Base-by-base conservation (phyloP, 2,797 vertebrate genomes). In the Sus cebifrons region DNA sequence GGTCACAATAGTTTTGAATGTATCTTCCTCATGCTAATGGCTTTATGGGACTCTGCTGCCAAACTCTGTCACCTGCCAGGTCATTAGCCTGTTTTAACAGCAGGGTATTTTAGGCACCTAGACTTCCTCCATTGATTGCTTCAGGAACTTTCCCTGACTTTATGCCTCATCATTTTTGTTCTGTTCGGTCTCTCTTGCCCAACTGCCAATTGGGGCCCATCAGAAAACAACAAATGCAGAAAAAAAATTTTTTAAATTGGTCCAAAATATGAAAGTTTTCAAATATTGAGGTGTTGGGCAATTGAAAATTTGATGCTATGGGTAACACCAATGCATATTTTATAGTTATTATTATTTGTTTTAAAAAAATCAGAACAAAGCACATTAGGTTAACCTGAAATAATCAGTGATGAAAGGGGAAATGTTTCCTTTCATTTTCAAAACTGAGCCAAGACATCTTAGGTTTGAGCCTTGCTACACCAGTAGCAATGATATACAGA, bases 391-490 rank as follows among this genome's bases (percentile, higher is more conserved):
- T 78, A 92, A 40, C 6, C 16, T 89, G 4, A 92, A 95, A 36
- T 81, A 85, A n/a, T 56, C 9, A 64, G 44, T 68, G 11, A 70
- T 40, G 18, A 88, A 87, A 90, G 20, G 14, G 10, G 4, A 92
- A 32, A 1, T 36, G 23, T 58, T 94, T 94, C 62, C 62, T 70
- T 13, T 91, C 93, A 71, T 29, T 89, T 95, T 96, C 11, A 71
- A 84, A 96, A 91, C 18, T 21, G 29, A 93, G 13, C 15, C 86
- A 90, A 60, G 15, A 23, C 7, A 65, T 0, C 9, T 67, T 90
- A 52, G 7, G 18, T 90, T 86, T 82, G 52, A 93, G 18, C 6
- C 23, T 62, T 54, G 21, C 10, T 74, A 5, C 14, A 3, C 25
- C 25, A 17, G 62, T 56, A 88, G 36, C 20, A 87, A 54, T 36